Conservation (phyloP, 2,888 invertebrate genomes). For the Pyrochroa serraticornis region DNA sequence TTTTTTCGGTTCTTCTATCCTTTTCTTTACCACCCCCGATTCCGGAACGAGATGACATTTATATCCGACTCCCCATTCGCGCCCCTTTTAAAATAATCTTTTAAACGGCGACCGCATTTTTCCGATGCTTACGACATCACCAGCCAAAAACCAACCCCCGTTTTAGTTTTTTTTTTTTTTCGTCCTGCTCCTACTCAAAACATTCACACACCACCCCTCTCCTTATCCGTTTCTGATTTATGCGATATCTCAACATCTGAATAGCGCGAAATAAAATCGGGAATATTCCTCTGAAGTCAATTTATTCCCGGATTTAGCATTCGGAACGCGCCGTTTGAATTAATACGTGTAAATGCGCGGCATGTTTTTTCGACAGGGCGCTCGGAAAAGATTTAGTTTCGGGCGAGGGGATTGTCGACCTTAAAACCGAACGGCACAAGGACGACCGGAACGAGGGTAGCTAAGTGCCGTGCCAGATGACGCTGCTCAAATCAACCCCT, state of each 20-base stretch:
- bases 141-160: slow-evolving; percentile 15
- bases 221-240: slow-evolving; percentile 45
- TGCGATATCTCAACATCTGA: slow-evolving; percentile 42
- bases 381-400: slow-evolving; percentile 48
- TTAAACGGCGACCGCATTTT: slow-evolving; percentile 18
- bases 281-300: slow-evolving; percentile 46
- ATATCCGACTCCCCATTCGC: slow-evolving; percentile 25
- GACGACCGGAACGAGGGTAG: slow-evolving; percentile 47
- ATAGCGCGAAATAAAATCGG: slow-evolving; percentile 46
- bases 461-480: slow-evolving; percentile 65
- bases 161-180: no score
- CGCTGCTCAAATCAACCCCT: slow-evolving; percentile 57
- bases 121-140: no score
- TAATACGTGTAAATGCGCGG: slow-evolving; percentile 57
- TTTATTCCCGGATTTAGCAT: slow-evolving; percentile 54
- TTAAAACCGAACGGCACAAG: slow-evolving; percentile 41
- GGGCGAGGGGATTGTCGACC: slow-evolving; percentile 41
- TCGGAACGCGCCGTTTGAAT: slow-evolving; percentile 53
- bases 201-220: no score
- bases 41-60: slow-evolving; percentile 18
- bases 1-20: background rate
- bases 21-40: slow-evolving; percentile 1
- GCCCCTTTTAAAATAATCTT: slow-evolving; percentile 28
- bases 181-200: no score
- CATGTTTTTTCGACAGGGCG: slow-evolving; percentile 55